A percentile compares a stretch with the other conserved stretches of the same genome.
Conservation (phyloP, 2,888 invertebrate species). For the Polyploca ridens region DNA sequence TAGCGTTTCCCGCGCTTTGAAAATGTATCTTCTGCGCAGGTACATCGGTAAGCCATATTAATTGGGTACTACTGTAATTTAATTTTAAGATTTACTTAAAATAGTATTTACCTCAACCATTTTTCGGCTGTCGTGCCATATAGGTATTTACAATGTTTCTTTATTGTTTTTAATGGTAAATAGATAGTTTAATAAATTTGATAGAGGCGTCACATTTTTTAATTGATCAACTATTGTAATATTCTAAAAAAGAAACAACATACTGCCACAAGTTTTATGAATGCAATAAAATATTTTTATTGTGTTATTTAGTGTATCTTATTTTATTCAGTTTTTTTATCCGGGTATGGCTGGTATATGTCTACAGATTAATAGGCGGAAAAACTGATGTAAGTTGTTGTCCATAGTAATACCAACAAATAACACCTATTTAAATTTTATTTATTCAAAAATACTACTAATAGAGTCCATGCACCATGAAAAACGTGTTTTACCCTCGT, state of each 20-base stretch:
- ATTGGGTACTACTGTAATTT: too few relatives aligned
- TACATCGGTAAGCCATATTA: too few relatives aligned
- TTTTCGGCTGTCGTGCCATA: constrained; percentile 41
- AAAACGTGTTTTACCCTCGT: too few relatives aligned
- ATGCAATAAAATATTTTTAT: not conserved
- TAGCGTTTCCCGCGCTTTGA: too few relatives aligned
- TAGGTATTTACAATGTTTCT: constrained; percentile 29
- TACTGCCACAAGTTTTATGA: not conserved
- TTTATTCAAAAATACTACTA: too few relatives aligned
- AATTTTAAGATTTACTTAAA: constrained; percentile 16
- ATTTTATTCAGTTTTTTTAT: not conserved
- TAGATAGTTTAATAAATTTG: constrained; percentile 30
- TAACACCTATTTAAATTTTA: too few relatives aligned
- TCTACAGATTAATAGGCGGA: too few relatives aligned
- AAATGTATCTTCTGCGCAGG: too few relatives aligned
- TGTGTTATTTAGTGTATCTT: not conserved
- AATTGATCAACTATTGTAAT: not conserved
- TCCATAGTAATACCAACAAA: too few relatives aligned
- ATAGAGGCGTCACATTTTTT: not conserved
- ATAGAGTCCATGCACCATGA: too few relatives aligned
- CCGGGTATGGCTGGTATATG: not conserved
- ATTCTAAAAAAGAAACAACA: not conserved
- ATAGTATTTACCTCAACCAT: constrained; percentile 28
- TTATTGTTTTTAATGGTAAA: constrained; percentile 27
- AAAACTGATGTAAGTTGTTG: too few relatives aligned